These are phyloP conservation scores for Leucosticte australis DNA, from an alignment of 2,113 vertebrate species.

Conservation along the genomic window DNA sequence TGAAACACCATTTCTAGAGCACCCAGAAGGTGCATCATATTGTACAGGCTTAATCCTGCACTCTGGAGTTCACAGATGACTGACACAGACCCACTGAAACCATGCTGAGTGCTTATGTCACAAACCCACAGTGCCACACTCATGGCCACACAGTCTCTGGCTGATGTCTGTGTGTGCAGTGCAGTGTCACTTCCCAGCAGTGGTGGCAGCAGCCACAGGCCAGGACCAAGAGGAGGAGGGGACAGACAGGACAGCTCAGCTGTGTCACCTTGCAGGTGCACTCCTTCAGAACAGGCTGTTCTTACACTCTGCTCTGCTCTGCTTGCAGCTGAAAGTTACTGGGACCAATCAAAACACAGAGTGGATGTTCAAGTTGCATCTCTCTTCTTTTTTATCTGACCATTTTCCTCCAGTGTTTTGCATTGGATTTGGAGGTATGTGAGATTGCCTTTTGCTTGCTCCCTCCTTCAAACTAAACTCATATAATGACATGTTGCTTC, in stretches of 20 bases:
- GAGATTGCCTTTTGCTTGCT: not conserved
- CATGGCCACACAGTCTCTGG: accelerated
- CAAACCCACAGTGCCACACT: accelerated
- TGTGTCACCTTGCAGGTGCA: not conserved
- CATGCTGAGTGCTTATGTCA: not conserved
- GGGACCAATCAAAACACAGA: not conserved
- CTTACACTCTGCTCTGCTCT: not conserved
- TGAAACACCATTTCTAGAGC: not conserved
- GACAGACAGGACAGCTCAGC: not conserved
- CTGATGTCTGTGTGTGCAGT: accelerated
- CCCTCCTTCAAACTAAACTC: not conserved
- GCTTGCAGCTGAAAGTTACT: not conserved
- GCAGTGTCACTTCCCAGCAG: not conserved
- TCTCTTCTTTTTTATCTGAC: not conserved
- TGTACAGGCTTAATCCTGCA: not conserved
- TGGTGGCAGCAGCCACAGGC: not conserved
- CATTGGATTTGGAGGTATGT: not conserved
- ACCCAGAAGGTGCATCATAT: not conserved
- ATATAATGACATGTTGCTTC: not conserved
- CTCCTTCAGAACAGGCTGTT: not conserved
- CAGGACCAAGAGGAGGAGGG: accelerated
- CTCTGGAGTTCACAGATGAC: not conserved
- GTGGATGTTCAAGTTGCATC: not conserved
- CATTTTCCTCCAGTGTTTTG: not conserved
- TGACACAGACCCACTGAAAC: not conserved